Evolutionary conservation across 2,113 vertebrate species (phyloP), one percentile per base, ranked within the genome.

Genomic region (Acanthochromis polyacanthus): DNA sequence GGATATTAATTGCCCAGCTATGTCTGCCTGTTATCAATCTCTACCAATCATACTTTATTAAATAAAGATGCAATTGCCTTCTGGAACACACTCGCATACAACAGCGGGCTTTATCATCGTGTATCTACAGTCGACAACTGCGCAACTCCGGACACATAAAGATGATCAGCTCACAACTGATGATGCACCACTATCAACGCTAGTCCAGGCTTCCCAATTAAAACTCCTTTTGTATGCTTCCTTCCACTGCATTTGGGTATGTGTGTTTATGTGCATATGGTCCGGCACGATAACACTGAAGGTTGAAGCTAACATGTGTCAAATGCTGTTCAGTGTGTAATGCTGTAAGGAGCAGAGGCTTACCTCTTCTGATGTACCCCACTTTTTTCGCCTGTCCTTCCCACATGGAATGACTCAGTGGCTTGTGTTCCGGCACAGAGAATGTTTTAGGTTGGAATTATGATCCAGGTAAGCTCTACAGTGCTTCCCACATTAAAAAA

Each of bases 1-100:
- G 83, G 85, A 93, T 92, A 93, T 92, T 92, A 91, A 93, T 93
- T 92, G 78, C 82, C 78, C 78, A 62, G 85, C 75, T 69, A 79
- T 76, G 70, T 81, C 81, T 71, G 81, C 71, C 77, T 87, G 78
- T 85, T 90, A 93, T 92, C 83, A 92, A 90, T 93, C 89, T 90
- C 82, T 64, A 87, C 81, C 81, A 75, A 88, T 84, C 83, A 77
- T 38, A 81, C 84, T 88, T 91, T 92, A 93, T 92, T 89, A 88
- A 93, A 92, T 92, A 87, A 90, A 89, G 79, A 89, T 75, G 81
- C 80, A 79, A 83, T 78, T 89, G 80, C 87, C 84, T 88, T 81
- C 75, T 91, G 85, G 85, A 83, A 78, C 70, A 48, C 66, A 15
- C 65, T 46, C 67, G 16, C 81, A 75, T 79, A 70, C 69, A 82